Evolutionary conservation across 2,113 vertebrate species (phyloP).

Genomic region (Lepidothrix coronata): DNA sequence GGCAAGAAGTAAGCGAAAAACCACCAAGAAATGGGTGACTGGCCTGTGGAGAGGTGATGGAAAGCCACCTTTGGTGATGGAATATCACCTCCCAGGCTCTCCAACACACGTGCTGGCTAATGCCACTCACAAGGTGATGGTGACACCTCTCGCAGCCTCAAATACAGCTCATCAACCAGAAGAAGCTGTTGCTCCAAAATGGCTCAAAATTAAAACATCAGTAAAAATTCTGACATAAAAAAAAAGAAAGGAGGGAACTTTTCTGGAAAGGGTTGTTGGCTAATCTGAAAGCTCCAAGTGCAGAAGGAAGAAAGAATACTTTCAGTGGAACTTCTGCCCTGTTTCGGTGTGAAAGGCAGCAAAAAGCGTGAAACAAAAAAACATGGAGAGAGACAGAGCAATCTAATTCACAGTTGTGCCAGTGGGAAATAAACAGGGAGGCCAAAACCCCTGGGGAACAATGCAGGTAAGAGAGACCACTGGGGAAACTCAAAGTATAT

Average conservation of each 20-base stretch:
- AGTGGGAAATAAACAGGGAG: not conserved
- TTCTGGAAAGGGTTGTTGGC: not conserved
- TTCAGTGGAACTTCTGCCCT: not conserved
- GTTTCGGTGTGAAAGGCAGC: not conserved
- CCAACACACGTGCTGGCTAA: not conserved
- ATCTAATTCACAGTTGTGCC: not conserved
- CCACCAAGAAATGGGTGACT: not conserved
- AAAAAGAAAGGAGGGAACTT: not conserved
- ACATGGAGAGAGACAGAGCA: not conserved
- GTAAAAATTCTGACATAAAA: not conserved
- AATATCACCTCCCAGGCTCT: not conserved
- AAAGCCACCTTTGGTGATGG: not conserved
- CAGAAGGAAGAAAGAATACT: not conserved
- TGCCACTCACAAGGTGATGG: fast-evolving
- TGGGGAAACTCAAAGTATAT: not conserved
- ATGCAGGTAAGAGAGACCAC: not conserved
- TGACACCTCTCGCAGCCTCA: fast-evolving
- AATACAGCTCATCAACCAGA: not conserved
- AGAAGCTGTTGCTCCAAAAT: not conserved
- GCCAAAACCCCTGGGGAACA: not conserved
- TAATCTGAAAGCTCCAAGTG: not conserved
- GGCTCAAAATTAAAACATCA: not conserved
- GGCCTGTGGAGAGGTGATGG: not conserved
- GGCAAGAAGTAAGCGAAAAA: not conserved
- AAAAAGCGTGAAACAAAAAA: not conserved